Conservation (phyloP, 1,140 invertebrate genomes). For the Babylonia areolata region DNA sequence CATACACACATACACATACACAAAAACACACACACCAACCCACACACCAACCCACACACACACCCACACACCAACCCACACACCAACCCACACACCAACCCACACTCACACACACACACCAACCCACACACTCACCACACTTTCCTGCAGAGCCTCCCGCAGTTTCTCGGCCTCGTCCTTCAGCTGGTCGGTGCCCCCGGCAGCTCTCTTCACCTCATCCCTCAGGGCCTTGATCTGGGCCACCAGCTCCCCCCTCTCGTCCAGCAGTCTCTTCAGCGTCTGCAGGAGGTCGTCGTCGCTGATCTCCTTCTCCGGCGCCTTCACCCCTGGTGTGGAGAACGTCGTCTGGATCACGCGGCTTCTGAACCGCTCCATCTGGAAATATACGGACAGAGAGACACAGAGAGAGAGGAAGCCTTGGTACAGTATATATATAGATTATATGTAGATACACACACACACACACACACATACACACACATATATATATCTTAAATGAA, state of each 20-base stretch:
- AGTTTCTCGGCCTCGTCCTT: slow-evolving; percentile 62
- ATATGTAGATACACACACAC: too few relatives aligned
- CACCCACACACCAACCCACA: neutral
- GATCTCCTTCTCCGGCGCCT: slow-evolving; percentile 70
- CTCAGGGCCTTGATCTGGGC: slow-evolving; percentile 64
- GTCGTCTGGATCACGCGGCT: slow-evolving; percentile 71
- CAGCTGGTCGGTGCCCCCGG: slow-evolving; percentile 59
- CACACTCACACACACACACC: neutral
- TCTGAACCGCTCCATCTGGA: slow-evolving; percentile 71
- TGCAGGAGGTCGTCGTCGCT: slow-evolving; percentile 73
- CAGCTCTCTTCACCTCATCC: slow-evolving; percentile 59
- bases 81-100: neutral
- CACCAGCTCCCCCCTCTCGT: slow-evolving; percentile 66
- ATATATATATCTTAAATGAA: too few relatives aligned
- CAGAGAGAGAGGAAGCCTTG: too few relatives aligned
- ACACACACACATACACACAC: too few relatives aligned
- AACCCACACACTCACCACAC: slow-evolving; percentile 53
- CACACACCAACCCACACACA: neutral
- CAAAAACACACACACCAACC: neutral
- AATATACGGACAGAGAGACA: slow-evolving; percentile 36
- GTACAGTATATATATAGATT: too few relatives aligned
- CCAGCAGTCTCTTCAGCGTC: slow-evolving; percentile 68
- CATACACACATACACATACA: neutral
- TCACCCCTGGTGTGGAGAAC: slow-evolving; percentile 70
- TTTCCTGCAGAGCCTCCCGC: slow-evolving; percentile 58